Evolutionary conservation across 1,140 invertebrate genomes (phyloP), one percentile per base, ranked within the genome.

Genomic region (Megalonaias nervosa): DNA sequence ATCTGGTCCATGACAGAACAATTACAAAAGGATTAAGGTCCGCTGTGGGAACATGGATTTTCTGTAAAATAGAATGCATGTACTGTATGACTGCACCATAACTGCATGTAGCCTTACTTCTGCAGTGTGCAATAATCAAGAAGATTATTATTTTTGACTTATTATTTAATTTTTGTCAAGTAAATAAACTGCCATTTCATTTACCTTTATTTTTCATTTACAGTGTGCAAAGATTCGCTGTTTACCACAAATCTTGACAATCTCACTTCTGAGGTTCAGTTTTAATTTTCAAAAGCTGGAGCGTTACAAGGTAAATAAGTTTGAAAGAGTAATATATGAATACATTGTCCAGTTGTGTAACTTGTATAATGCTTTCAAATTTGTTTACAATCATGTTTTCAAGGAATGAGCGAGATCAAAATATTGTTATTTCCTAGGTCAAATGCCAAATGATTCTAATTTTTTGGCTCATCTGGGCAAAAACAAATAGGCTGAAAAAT

Each of bases 211-310:
- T 48, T 48, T 70, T 55, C 66, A 57, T 38, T 81, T 83, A 17
- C 82, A 90, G 89, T 86, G 85, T n/a, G 83, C 88, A 17, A 88
- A 85, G 73, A 60, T 91, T 21, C 79, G 87, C 73, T 82, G 80
- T 61, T 79, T 91, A 14, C 90, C 90, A 31, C 83, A 87, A 23
- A 85, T 91, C n/a, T 76, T 91, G 31, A 89, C 89, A 2, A 55
- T 91, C 19, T 90, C 89, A 4, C 75, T 90, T 2, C 81, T 89
- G 26, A 77, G 90, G 68, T 90, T 91, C 69, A 89, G 86, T 73
- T 90, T 87, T 83, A 85, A 91, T 79, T 86, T 85, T 59, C 48
- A 72, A 13, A 90, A 86, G 74, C 76, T 86, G 81, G 83, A 88
- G 58, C 69, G 88, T 75, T 89, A 85, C 73, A 89, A 89, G 76